Conservation (phyloP, 2,113 vertebrate genomes). For the Myiagra hebetior region DNA sequence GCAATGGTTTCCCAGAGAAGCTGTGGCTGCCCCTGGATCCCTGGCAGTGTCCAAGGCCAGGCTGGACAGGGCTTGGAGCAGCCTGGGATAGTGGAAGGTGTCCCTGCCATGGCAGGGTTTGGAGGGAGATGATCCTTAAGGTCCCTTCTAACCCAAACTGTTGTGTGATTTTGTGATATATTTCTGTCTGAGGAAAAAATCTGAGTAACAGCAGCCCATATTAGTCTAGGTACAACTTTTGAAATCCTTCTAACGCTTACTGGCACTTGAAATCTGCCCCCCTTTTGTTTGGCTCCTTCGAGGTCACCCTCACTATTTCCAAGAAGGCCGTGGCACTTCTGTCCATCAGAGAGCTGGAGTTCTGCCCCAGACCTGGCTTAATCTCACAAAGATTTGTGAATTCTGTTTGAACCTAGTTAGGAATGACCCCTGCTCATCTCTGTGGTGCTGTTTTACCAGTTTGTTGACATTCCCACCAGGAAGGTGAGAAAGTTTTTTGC, state of each 20-base stretch:
- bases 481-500: background rate
- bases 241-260: background rate
- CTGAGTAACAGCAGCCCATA: background rate
- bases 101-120: background rate
- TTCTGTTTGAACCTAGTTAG: background rate
- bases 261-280: background rate
- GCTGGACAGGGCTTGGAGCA: fast-evolving
- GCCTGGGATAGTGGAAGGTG: fast-evolving
- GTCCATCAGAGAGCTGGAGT: background rate
- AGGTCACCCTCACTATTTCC: background rate
- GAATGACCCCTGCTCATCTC: background rate
- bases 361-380: background rate
- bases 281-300: background rate
- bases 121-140: no score
- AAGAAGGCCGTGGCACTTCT: background rate
- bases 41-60: background rate
- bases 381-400: background rate
- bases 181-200: background rate
- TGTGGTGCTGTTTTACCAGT: background rate
- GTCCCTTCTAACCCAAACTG: background rate
- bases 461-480: background rate
- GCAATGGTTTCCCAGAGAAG: background rate
- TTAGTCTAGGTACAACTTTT: background rate
- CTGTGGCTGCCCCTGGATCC: background rate
- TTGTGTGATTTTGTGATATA: background rate